Evolutionary conservation across 2,797 vertebrate genomes (phyloP).

Genomic region (Peromyscus melanophrys): DNA sequence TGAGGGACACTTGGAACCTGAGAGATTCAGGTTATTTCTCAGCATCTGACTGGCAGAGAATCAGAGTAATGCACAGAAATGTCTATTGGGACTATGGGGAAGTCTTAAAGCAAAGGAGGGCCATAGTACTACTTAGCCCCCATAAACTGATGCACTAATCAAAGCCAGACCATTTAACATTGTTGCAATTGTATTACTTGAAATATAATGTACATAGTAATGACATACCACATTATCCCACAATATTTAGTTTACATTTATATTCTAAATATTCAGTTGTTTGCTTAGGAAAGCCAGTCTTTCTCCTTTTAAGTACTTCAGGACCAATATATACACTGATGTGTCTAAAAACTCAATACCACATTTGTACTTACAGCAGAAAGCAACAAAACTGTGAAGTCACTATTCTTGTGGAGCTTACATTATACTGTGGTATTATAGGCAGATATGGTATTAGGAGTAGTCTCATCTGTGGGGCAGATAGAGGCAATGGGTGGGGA

Average conservation of each 20-base stretch:
- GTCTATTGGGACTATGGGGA: background rate
- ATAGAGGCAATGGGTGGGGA: background rate
- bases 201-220: background rate
- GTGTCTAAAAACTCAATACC: background rate
- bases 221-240: background rate
- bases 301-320: slow-evolving; percentile 3
- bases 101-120: background rate
- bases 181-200: slow-evolving; percentile 36
- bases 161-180: slow-evolving; percentile 44
- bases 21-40: slow-evolving; percentile 19
- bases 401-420: background rate
- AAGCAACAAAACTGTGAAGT: background rate
- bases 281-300: background rate
- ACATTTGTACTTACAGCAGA: slow-evolving; percentile 1
- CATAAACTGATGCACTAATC: background rate
- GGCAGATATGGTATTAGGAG: background rate
- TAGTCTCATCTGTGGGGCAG: background rate
- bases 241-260: slow-evolving; percentile 1
- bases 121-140: background rate
- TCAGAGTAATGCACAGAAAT: slow-evolving; percentile 28
- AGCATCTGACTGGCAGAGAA: slow-evolving; percentile 23
- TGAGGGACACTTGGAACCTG: slow-evolving; percentile 8
- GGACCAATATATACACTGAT: background rate
- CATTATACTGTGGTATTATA: background rate
- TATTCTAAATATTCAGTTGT: slow-evolving; percentile 48